Base-by-base conservation (phyloP, 2,888 invertebrate species). In the Sepioteuthis lessoniana region DNA sequence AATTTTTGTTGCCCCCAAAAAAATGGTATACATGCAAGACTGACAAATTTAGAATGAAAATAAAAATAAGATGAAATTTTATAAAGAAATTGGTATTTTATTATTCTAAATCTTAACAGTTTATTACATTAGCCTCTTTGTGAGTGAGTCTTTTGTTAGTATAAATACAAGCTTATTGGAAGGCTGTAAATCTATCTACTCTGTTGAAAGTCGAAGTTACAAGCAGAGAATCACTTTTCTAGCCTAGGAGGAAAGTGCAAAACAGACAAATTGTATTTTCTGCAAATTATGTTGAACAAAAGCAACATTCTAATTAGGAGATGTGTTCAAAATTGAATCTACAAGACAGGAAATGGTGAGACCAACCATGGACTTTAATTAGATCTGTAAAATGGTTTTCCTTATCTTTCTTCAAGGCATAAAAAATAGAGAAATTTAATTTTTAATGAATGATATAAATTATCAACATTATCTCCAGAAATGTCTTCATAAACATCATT, bases 331-430 rank as follows among this genome's bases (percentile, higher is more conserved):
- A 76, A 76, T 76, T 76, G n/a, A 76, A 76, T 76, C 76, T 76
- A 4, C n/a, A 35, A 76, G n/a, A 76, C n/a, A 76, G 76, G 76
- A 76, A 76, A 76, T 76, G n/a, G 3, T 35, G n/a, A 76, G 76
- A 76, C n/a, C n/a, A 76, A 76, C 76, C 76, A 76, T 35, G n/a
- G 76, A 76, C n/a, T 76, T 76, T 76, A 76, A 76, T 76, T 76
- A 76, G 76, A 76, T 76, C n/a, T 76, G 16, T n/a, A 76, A 10
- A 76, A 76, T 76, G 25, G 4, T 25, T 35, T 76, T 76, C n/a
- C 76, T 76, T 76, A 76, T 76, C n/a, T 60, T 60, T 60, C 60
- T 60, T 31, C 8, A 60, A 60, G 60, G 60, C 60, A 55, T 25
- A 55, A 76, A 10, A 31, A 31, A 31, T 3, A 55, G 21, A 21